Evolutionary conservation across 2,113 vertebrate species (phyloP).

Genomic region (Gavia stellata): DNA sequence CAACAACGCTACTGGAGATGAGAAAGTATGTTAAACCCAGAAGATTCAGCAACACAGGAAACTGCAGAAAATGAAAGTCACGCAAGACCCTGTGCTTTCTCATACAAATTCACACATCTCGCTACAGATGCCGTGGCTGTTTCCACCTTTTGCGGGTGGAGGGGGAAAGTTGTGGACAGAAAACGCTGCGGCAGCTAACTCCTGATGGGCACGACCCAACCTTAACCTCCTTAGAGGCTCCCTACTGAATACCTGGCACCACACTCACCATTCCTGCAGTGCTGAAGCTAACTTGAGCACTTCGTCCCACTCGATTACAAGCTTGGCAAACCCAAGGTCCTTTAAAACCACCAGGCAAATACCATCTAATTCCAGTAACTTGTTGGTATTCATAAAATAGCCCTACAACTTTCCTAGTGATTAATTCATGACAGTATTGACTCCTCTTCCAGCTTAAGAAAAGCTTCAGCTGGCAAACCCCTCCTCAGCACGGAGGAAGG

Average conservation of each 20-base stretch:
- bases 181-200: background rate
- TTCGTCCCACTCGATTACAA: accelerated
- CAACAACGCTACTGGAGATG: background rate
- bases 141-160: background rate
- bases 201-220: background rate
- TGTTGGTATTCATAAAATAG: background rate
- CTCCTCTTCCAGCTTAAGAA: background rate
- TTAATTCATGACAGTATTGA: background rate
- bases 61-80: background rate
- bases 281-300: background rate
- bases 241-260: background rate
- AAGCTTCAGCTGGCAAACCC: accelerated
- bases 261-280: background rate
- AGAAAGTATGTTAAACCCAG: background rate
- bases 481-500: accelerated
- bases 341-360: background rate
- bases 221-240: background rate
- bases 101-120: background rate
- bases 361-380: background rate
- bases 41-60: background rate
- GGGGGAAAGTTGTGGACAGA: background rate
- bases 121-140: accelerated
- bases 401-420: background rate
- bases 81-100: background rate
- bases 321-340: too few relatives aligned